Base-by-base conservation (phyloP, 2,113 vertebrate genomes). In the Bubo scandiacus region DNA sequence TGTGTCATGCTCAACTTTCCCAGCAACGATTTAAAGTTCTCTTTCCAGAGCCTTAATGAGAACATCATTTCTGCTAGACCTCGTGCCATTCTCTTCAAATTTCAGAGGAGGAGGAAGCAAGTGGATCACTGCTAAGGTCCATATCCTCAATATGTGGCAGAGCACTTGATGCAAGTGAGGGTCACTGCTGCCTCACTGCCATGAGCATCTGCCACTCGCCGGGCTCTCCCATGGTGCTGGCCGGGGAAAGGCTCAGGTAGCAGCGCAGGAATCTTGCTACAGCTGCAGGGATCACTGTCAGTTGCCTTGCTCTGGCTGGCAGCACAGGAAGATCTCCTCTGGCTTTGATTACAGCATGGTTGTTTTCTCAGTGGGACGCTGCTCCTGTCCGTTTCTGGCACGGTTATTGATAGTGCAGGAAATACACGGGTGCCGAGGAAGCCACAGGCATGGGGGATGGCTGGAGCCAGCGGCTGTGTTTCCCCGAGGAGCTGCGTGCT, bases 211-310 rank as follows among this genome's bases (percentile, higher is more conserved):
- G 26, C 72, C 14, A 6, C 58, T 77, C 0, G 2, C n/a, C 38
- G 67, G 45, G 49, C 34, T 83, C 52, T 26, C 29, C 59, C 26
- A 0, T 1, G 29, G 20, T 5, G 18, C 45, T n/a, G 7, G 42
- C 57, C 1, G 1, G 27, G 13, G 40, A 25, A 9, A 5, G 3
- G 0, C 20, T 80, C 10, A 0, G 59, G 42, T 81, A 55, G 63
- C 87, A 68, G 72, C 0, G 0, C 55, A 55, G 67, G 47, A 32
- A 54, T 68, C 36, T 32, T 49, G 34, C 61, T 19, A 0, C 38
- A 20, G 67, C 83, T 15, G 2, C 83, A 23, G 67, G 71, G 67
- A 72, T 75, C 15, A 1, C 89, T 23, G 70, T n/a, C 0, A 49
- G 30, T 59, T 51, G 83, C 57, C 54, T 78, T 0, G 0, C 65